Evolutionary conservation across 2,113 vertebrate species (phyloP).

Genomic region (Meleagris gallopavo): DNA sequence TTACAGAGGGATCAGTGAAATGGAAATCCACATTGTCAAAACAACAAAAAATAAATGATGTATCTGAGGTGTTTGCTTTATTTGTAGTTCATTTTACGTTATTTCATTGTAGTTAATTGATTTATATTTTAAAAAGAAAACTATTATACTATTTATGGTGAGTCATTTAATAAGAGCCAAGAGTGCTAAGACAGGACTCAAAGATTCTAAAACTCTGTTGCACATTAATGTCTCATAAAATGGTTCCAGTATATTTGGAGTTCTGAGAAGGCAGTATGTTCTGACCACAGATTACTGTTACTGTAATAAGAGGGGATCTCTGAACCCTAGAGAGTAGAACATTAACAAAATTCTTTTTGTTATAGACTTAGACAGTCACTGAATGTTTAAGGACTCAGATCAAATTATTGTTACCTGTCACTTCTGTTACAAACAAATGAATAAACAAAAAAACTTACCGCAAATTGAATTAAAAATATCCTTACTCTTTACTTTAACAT

Average conservation of each 20-base stretch:
- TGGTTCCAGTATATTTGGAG: neutral
- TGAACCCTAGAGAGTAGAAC: neutral
- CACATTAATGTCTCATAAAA: neutral
- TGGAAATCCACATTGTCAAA: neutral
- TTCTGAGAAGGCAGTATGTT: neutral
- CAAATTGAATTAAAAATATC: neutral
- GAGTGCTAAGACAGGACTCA: neutral
- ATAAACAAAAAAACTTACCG: neutral
- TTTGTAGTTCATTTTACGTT: neutral
- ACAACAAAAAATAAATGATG: neutral
- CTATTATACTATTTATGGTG: neutral
- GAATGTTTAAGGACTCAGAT: neutral
- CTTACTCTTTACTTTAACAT: neutral
- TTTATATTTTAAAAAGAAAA: neutral
- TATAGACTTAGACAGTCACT: neutral
- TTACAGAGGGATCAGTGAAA: neutral
- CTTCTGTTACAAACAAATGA: neutral
- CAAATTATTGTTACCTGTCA: neutral
- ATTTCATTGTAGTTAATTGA: neutral
- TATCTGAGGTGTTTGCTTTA: neutral
- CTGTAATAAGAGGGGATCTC: neutral
- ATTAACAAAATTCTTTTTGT: neutral
- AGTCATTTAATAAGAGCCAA: neutral
- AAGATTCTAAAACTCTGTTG: neutral
- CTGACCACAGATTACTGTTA: neutral